These are phyloP conservation scores for Protosalanx chinensis DNA, from an alignment of 2,797 vertebrate species.

Conservation along the genomic window DNA sequence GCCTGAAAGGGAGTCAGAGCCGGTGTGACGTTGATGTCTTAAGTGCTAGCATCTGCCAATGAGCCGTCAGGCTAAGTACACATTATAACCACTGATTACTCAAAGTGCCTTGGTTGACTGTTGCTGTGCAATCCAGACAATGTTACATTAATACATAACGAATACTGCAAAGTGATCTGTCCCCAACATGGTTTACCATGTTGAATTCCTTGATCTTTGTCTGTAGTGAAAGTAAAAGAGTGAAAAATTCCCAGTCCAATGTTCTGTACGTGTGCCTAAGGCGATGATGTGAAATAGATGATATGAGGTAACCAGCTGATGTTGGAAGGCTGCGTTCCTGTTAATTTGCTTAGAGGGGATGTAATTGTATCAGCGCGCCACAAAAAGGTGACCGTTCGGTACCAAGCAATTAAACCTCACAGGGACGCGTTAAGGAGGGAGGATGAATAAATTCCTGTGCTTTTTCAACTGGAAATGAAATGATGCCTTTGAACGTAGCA, in stretches of 20 bases:
- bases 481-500: conserved; percentile 46
- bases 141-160: conserved; percentile 44
- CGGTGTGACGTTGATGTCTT: conserved; percentile 31
- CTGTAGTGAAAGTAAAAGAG: conserved; percentile 46
- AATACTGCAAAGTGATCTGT: conserved; percentile 44
- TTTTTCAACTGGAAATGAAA: conserved; percentile 48
- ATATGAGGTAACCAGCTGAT: conserved; percentile 36
- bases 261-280: conserved; percentile 34
- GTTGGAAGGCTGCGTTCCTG: conserved; percentile 23
- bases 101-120: conserved; percentile 16
- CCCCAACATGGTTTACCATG: conserved; percentile 46
- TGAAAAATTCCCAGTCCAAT: conserved; percentile 44
- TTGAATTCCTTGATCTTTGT: conserved; percentile 31
- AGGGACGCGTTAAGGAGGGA: conserved; percentile 37
- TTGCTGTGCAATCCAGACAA: conserved; percentile 22
- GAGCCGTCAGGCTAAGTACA: conserved; percentile 15
- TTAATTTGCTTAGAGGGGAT: conserved; percentile 34
- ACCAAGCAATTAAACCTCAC: conserved; percentile 50
- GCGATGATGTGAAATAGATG: conserved; percentile 51
- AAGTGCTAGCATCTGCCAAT: conserved; percentile 34
- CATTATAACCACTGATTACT: not conserved
- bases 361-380: conserved; percentile 42
- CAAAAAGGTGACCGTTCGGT: conserved; percentile 42
- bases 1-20: conserved; percentile 17
- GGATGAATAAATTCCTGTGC: conserved; percentile 41